Base-by-base conservation (phyloP, 1,140 invertebrate species). In the Drosophila aff. region DNA sequence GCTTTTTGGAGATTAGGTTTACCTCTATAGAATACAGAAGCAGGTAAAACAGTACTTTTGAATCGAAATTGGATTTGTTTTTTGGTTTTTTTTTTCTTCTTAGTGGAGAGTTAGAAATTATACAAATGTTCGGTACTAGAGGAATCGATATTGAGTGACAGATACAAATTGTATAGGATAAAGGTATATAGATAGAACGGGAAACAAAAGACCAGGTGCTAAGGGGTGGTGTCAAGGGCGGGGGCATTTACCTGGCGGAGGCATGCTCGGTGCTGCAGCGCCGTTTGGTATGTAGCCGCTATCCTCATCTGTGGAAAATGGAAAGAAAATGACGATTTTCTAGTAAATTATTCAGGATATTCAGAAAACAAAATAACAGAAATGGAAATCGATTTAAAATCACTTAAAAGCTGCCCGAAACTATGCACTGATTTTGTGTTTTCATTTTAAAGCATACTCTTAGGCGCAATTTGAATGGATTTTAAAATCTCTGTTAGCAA, bases 271-370 rank as follows among this genome's bases (percentile, higher is more conserved):
- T 50, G 62, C 82, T 49, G 76, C 80, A 75, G 78, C 75, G 38
- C 91, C 91, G 69, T 92, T 92, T 2, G 91, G 91, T 80, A 92
- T 86, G 55, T 83, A 92, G 40, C 91, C 91, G 62, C 91, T 92
- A 21, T 92, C 91, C 33, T 92, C 80, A 84, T 92, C 91, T 92
- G 33, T 55, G 0, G 7, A n/a, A 38, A 26, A 26, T 8, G 16
- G 8, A 3, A 10, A 38, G 23, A 1, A 57, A 38, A 5, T 1
- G 1, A 3, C 0, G 11, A 2, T 4, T 38, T 5, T 13, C 33
- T 8, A 33, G 11, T 18, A 33, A 13, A 18, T 3, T 18, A 50
- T 52, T 28, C 7, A 26, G 3, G 13, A 23, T 46, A 13, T 46
- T 11, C 5, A 46, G 4, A 1, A 18, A 44, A 44, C 3, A 5